These are phyloP conservation scores for Lycophotia porphyrea DNA, from an alignment of 2,888 invertebrate species.

Conservation along the genomic window DNA sequence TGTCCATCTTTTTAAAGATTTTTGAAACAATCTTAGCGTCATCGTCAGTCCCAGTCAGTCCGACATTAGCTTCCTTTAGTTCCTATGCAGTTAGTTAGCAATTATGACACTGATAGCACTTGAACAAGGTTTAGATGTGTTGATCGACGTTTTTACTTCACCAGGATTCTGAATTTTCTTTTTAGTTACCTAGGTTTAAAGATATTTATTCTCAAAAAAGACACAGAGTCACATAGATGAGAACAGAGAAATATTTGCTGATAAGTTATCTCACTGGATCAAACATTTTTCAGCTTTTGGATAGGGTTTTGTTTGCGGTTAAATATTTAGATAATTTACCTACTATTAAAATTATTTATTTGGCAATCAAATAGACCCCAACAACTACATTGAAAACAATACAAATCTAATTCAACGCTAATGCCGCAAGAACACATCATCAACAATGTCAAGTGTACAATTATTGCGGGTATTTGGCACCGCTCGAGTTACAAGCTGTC, in stretches of 20 bases:
- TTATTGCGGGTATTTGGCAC: constrained; percentile 58
- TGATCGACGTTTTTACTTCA: not conserved
- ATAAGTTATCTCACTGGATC: too few relatives aligned
- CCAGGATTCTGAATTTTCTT: not conserved
- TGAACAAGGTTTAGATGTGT: too few relatives aligned
- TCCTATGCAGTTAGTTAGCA: too few relatives aligned
- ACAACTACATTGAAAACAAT: not conserved
- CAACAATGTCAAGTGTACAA: constrained; percentile 56
- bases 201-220: not conserved
- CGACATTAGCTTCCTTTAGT: not conserved
- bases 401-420: not conserved
- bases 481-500: constrained; percentile 49
- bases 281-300: not conserved
- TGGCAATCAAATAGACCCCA: not conserved
- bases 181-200: not conserved
- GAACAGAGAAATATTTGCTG: too few relatives aligned
- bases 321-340: not conserved
- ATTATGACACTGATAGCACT: too few relatives aligned
- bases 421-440: not conserved
- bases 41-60: not conserved
- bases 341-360: not conserved
- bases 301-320: not conserved
- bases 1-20: not conserved
- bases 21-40: not conserved
- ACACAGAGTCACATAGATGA: not conserved